phyloP scores from a whole-genome alignment of 2,888 invertebrate genomes.

The Drosophila rubida region DNA sequence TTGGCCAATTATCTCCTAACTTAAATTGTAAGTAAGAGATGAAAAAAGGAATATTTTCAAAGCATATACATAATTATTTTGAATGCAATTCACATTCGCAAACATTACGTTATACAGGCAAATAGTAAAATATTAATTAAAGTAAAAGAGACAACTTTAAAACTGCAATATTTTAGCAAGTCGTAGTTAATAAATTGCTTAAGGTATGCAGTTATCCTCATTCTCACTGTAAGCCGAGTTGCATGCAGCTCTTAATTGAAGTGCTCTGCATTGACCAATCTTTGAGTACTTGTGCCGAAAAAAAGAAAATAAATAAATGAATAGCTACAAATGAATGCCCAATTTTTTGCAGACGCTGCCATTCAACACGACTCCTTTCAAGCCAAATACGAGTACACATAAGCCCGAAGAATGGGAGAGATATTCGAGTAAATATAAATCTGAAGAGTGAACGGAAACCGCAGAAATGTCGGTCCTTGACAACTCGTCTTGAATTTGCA shows the following conservation, averaged over 20 bases:
- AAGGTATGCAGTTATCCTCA: background rate
- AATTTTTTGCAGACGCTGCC: conserved; percentile 1
- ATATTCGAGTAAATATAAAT: conserved; percentile 13
- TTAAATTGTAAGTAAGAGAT: conserved; percentile 12
- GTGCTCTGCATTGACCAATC: background rate
- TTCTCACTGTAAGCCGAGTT: background rate
- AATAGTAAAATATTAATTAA: background rate
- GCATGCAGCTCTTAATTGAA: conserved; percentile 4
- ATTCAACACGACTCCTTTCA: background rate
- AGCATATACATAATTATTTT: too few relatives aligned
- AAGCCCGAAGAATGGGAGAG: background rate
- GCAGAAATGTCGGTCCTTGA: conserved; percentile 34
- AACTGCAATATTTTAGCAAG: too few relatives aligned
- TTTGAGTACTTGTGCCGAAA: background rate
- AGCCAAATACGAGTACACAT: background rate
- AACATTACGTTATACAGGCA: too few relatives aligned
- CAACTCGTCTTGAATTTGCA: conserved; percentile 49
- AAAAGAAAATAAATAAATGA: background rate
- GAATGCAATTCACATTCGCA: too few relatives aligned
- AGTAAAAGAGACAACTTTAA: too few relatives aligned
- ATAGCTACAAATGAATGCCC: conserved; percentile 8
- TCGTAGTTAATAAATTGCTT: background rate
- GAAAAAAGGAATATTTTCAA: too few relatives aligned
- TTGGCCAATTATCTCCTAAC: conserved; percentile 1
- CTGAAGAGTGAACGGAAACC: conserved; percentile 29